Percentiles rank a stretch among this genome's conserved stretches.
Conservation (phyloP, 2,888 invertebrate species). For the Nasonia oneida region DNA sequence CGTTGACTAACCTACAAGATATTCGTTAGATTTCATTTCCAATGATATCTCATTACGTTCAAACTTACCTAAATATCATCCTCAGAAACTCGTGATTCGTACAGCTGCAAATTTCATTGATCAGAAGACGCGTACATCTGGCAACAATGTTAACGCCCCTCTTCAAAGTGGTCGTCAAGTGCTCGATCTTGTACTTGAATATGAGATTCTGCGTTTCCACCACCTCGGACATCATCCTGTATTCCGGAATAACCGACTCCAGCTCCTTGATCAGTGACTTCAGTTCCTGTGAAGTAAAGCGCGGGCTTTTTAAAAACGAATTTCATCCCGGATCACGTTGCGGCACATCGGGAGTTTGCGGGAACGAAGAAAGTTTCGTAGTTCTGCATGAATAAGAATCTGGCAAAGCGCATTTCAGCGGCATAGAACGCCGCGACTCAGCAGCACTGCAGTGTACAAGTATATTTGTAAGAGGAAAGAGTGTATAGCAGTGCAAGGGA, state of each 20-base stretch:
- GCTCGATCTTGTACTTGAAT: slow-evolving; percentile 69
- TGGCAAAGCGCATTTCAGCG: slow-evolving; percentile 29
- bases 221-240: slow-evolving; percentile 62
- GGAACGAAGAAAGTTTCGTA: slow-evolving; percentile 24
- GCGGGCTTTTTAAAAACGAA: neutral
- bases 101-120: slow-evolving; percentile 68
- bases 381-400: slow-evolving; percentile 34
- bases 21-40: neutral
- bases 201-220: slow-evolving; percentile 64
- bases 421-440: slow-evolving; percentile 1
- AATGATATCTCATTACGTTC: neutral
- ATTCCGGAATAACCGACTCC: slow-evolving; percentile 64
- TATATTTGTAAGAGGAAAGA: neutral
- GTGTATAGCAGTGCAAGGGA: neutral
- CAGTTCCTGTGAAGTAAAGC: slow-evolving; percentile 55
- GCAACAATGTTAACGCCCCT: slow-evolving; percentile 68
- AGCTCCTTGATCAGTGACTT: slow-evolving; percentile 61
- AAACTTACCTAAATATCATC: slow-evolving; percentile 69
- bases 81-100: slow-evolving; percentile 67
- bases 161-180: slow-evolving; percentile 66
- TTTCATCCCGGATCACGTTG: no score
- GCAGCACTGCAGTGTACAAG: neutral
- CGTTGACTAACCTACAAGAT: slow-evolving; percentile 82
- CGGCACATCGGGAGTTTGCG: neutral
- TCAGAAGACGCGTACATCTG: slow-evolving; percentile 67